These are phyloP conservation scores for Dolichopus griseipennis DNA, from an alignment of 2,888 invertebrate species.

Conservation along the genomic window DNA sequence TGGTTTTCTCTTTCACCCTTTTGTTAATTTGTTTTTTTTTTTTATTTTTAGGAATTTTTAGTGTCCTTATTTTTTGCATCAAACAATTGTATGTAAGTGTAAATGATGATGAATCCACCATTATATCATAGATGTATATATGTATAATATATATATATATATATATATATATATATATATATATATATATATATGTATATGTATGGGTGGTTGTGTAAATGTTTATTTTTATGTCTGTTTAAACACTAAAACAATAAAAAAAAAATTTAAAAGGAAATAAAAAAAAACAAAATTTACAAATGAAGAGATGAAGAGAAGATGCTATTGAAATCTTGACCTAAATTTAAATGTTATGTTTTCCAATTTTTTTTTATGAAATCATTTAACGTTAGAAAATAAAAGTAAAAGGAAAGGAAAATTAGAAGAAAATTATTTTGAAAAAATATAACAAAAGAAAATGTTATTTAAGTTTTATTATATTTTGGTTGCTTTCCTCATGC, in stretches of 20 bases:
- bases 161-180: background rate
- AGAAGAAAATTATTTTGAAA: background rate
- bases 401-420: background rate
- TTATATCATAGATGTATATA: too few species aligned
- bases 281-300: background rate
- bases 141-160: too few species aligned
- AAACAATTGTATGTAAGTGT: too few species aligned
- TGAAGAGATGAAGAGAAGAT: background rate
- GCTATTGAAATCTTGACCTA: constrained; percentile 3
- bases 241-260: background rate
- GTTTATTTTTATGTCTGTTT: background rate
- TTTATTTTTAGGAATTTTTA: too few species aligned
- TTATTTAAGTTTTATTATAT: background rate
- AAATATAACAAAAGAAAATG: background rate
- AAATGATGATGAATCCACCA: too few species aligned
- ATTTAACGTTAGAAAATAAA: background rate
- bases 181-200: background rate
- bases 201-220: background rate
- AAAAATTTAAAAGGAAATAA: background rate
- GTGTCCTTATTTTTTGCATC: too few species aligned
- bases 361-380: background rate
- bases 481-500: background rate
- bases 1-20: too few species aligned
- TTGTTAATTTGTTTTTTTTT: too few species aligned
- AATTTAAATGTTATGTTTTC: background rate